Evolutionary conservation across 1,140 invertebrate genomes (phyloP), one percentile per base, ranked within the genome.

Genomic region (Eupeodes corollae): DNA sequence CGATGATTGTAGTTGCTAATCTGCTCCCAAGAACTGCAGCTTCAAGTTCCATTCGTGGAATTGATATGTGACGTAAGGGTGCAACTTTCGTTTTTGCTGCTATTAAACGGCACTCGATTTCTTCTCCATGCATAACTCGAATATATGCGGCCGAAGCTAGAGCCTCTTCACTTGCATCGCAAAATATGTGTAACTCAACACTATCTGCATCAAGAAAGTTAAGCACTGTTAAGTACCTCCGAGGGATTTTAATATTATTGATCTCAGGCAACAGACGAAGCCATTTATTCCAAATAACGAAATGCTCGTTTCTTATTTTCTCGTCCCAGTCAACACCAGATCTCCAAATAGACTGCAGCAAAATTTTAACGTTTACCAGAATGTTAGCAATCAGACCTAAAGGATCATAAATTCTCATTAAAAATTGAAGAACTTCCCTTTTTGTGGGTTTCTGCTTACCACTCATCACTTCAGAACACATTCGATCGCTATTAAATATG

Each of bases 1-100:
- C 9, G 47, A 51, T 2, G 51, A 48, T 8, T n/a, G n/a, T n/a
- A n/a, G n/a, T n/a, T n/a, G n/a, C n/a, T n/a, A n/a, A n/a, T n/a
- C n/a, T n/a, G n/a, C n/a, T n/a, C 5, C 56, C 61, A 18, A 69
- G 40, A 2, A 69, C 39, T 1, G 69, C 68, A 6, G 63, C 70
- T 40, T 64, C n/a, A n/a, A n/a, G n/a, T n/a, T n/a, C n/a, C n/a
- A n/a, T n/a, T n/a, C n/a, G n/a, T n/a, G n/a, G n/a, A 53, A 70
- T 60, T 5, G 63, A 62, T 5, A 59, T 30, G 6, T 43, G 19
- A 40, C 61, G 61, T 12, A 65, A 8, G 12, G 68, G 67, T 0
- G 69, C 53, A 6, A 70, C 66, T 44, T 55, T 49, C 0, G 57
- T 45, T 50, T 68, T 70, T n/a, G 53, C 49, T 13, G 12, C 31